Evolutionary conservation across 2,797 vertebrate genomes (phyloP).

Genomic region (Fringilla coelebs): DNA sequence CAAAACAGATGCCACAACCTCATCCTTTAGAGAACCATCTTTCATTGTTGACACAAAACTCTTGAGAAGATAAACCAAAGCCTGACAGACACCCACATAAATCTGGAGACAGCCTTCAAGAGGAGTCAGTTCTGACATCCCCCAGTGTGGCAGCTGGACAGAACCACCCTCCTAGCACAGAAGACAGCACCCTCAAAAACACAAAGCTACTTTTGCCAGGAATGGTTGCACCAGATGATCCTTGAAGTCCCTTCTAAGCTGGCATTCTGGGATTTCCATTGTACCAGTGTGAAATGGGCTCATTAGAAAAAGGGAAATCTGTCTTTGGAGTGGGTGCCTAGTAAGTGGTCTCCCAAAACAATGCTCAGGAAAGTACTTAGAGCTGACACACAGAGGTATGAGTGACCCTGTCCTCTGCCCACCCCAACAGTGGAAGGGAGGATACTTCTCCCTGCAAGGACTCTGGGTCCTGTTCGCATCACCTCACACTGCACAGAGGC

Average conservation of each 20-base stretch:
- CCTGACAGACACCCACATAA: background rate
- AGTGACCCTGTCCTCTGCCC: background rate
- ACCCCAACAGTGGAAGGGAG: background rate
- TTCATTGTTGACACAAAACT: background rate
- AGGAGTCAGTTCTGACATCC: background rate
- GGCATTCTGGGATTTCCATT: background rate
- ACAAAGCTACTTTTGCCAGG: background rate
- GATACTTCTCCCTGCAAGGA: too few relatives aligned
- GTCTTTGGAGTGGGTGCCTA: background rate
- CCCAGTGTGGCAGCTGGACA: background rate
- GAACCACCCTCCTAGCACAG: rapidly evolving
- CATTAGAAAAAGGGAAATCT: background rate
- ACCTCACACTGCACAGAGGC: background rate
- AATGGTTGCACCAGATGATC: background rate
- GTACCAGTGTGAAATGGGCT: background rate
- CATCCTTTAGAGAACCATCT: background rate
- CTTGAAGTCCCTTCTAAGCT: background rate
- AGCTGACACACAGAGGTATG: background rate
- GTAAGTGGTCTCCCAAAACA: background rate
- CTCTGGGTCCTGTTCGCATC: background rate
- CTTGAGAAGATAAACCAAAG: background rate
- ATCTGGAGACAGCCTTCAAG: background rate
- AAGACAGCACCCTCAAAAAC: background rate
- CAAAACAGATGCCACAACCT: background rate
- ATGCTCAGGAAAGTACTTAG: background rate